Base-by-base conservation (phyloP, 2,113 vertebrate species). In the Polypterus bichir region DNA sequence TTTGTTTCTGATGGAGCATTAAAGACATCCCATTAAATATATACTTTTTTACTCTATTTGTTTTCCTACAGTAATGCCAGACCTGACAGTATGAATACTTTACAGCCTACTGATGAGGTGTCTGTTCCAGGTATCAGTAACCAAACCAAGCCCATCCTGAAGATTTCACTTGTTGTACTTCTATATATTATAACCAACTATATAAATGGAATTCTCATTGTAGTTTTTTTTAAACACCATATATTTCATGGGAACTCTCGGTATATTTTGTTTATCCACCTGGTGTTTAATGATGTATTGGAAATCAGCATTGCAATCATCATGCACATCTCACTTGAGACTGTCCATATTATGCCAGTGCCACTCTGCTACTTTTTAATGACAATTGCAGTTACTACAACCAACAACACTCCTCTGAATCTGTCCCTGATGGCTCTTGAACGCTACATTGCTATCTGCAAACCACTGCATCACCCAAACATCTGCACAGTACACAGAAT, bases 241-340 rank as follows among this genome's bases (percentile, higher is more conserved):
- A 51, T 47, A 1, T 83, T 86, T 54, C 74, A 79, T 6, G 76
- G 80, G 45, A 77, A 84, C 68, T 77, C 83, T 8, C 81, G 80
- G 27, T 86, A 84, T 67, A 82, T 86, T 66, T 80, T 85, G 46
- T 85, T 85, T 73, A 81, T 83, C 70, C 83, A 86, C 69, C 84
- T 84, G 82, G 82, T 86, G 60, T 73, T 85, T 6, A 86, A 80
- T 6, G 80, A 86, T 2, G 78, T 62, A 49, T 47, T 86, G 47
- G 80, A 81, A 70, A 76, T 84, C 45, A 82, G 79, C 0, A 68
- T 82, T 52, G 78, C 79, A 47, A 9, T 79, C 62, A 64, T 27
- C 27, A 27, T 27, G 27, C 27, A 27, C 27, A 27, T 27, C 27
- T 27, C 27, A 27, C 27, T 27, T 27, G 27, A 27, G 27, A 27